Evolutionary conservation across 2,797 vertebrate species (phyloP).

Genomic region (Lagorchestes hirsutus): DNA sequence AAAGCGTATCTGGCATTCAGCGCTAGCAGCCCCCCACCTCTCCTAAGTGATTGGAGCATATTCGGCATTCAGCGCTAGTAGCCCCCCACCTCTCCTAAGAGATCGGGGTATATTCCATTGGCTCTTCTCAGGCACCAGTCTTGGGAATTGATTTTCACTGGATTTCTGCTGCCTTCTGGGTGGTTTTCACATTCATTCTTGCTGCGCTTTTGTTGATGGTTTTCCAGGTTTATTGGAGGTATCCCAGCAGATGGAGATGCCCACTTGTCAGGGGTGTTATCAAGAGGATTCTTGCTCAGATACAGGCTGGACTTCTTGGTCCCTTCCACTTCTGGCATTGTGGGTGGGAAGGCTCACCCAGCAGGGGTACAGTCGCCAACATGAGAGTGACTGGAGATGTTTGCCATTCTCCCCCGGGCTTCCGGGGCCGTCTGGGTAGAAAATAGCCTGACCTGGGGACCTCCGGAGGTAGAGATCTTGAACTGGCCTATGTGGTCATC

Average conservation of each 20-base stretch:
- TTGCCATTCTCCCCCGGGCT: not conserved
- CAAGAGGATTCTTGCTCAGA: not conserved
- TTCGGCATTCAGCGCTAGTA: no score
- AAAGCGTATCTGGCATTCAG: not conserved
- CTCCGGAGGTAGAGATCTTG: not conserved
- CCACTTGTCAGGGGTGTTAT: not conserved
- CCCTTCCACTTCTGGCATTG: not conserved
- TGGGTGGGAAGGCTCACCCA: not conserved
- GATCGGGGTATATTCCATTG: no score
- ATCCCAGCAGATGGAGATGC: not conserved
- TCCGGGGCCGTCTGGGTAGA: not conserved
- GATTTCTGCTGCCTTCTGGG: not conserved
- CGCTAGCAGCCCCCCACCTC: no score
- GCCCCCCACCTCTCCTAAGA: no score
- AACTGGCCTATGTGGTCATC: not conserved
- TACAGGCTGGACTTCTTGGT: not conserved
- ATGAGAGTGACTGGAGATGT: not conserved
- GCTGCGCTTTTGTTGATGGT: not conserved
- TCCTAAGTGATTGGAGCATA: no score
- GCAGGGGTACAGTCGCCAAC: not conserved
- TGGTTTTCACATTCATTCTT: no score
- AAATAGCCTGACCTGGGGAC: not conserved
- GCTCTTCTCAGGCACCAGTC: not conserved
- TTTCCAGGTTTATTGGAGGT: not conserved
- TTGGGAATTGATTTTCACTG: not conserved